Base-by-base conservation (phyloP, 2,113 vertebrate species). In the Ranitomeya variabilis region DNA sequence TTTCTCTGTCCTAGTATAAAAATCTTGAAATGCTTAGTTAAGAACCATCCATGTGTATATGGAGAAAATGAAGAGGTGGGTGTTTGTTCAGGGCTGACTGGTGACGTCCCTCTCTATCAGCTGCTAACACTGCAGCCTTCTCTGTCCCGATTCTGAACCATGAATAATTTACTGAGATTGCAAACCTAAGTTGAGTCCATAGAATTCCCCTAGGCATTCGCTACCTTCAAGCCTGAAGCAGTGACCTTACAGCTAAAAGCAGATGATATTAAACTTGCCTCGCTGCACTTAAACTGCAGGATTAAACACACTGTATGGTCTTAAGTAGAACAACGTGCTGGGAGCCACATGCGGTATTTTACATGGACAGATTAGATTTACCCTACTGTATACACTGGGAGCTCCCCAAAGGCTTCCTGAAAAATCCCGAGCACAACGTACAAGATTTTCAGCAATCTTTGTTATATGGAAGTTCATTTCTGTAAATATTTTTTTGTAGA, bases 211-310 rank as follows among this genome's bases (percentile, higher is more conserved):
- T 26, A 51, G 82, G 87, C 71, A 67, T 89, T 84, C 87, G 9
- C 81, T 85, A 89, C 81, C 80, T 88, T 85, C 81, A 84, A 89
- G 87, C 82, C 45, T 89, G 81, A 78, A 84, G 87, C 81, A 64
- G 73, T 89, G 87, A 89, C 87, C 87, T 89, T 85, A 89, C 73
- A 89, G 87, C 87, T 89, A 85, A 89, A 89, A 89, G 87, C 87
- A 85, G 87, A 77, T 89, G 87, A 79, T 79, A 79, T 85, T 89
- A 85, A 89, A 67, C 82, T 64, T 85, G 87, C 87, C 87, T 89
- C 60, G 73, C 60, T 85, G 82, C 82, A 84, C 87, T 85, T 85
- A 57, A 84, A 85, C 81, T 79, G 74, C 82, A 59, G 59, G 60
- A 67, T 79, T 79, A 83, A 89, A 79, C 73, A 79, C 51, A 79